These are phyloP conservation scores for Taxidea taxus DNA, from an alignment of 2,113 vertebrate species.

Conservation along the genomic window DNA sequence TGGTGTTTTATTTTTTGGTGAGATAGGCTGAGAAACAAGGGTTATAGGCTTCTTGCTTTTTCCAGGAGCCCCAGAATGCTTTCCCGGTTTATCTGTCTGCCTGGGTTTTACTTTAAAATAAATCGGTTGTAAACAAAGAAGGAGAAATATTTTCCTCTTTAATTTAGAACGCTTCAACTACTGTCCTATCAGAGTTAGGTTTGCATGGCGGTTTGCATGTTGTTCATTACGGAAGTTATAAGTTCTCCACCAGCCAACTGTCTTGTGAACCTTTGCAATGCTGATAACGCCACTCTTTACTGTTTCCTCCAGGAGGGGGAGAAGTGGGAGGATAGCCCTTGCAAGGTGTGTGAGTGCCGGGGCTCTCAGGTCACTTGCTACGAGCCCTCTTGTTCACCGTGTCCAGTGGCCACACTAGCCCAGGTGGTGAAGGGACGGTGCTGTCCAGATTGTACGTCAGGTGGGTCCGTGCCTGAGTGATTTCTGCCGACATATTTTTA, in stretches of 20 bases:
- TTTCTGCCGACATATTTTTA: background rate
- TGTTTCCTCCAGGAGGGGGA: slow-evolving; percentile 80
- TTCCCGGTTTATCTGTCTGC: background rate
- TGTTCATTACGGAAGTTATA: background rate
- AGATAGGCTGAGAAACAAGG: background rate
- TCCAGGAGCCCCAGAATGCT: background rate
- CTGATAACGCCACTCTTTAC: rapidly evolving
- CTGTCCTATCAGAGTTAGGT: background rate
- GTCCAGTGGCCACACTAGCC: slow-evolving; percentile 84
- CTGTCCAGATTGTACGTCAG: slow-evolving; percentile 89
- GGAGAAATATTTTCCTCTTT: background rate
- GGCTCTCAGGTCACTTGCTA: slow-evolving; percentile 87
- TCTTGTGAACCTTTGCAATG: background rate
- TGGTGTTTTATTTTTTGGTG: background rate
- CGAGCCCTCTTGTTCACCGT: slow-evolving; percentile 87
- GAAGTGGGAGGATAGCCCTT: slow-evolving; percentile 86
- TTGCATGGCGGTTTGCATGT: background rate
- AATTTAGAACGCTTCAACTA: background rate
- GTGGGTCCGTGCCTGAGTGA: slow-evolving; percentile 74
- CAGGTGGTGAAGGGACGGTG: slow-evolving; percentile 80
- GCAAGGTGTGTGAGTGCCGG: slow-evolving; percentile 88
- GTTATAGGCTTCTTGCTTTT: background rate
- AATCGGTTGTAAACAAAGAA: background rate
- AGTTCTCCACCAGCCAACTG: background rate
- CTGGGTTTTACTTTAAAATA: background rate